Conservation (phyloP, 2,888 invertebrate genomes). For the Drosophila buzzatii region DNA sequence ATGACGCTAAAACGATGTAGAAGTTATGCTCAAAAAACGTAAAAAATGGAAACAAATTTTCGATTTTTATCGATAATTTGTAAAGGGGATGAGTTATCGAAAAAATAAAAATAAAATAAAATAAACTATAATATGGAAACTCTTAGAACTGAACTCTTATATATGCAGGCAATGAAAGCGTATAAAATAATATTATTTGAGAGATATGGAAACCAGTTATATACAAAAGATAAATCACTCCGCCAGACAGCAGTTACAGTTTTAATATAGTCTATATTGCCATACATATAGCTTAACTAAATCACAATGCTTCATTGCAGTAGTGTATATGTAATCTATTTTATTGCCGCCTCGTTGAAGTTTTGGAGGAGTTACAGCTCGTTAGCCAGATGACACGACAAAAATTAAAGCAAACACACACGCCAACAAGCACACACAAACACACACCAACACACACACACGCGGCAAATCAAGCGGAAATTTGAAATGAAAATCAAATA, state of each 20-base stretch:
- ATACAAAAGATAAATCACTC: too few species aligned
- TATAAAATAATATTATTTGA: neutral
- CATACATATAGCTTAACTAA: too few species aligned
- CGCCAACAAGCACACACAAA: too few species aligned
- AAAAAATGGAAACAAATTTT: too few species aligned
- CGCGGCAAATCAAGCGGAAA: conserved; percentile 35
- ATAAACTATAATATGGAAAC: too few species aligned
- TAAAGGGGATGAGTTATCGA: too few species aligned
- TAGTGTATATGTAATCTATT: neutral
- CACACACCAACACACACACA: conserved; percentile 3
- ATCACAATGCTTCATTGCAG: neutral
- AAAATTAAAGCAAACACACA: conserved; percentile 19
- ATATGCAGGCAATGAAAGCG: neutral
- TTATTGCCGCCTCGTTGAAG: conserved; percentile 25
- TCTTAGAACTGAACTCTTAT: neutral
- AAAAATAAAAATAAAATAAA: too few species aligned
- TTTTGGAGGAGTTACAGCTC: conserved; percentile 39
- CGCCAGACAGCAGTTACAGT: too few species aligned
- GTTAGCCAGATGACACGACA: conserved; percentile 42
- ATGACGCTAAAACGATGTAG: too few species aligned
- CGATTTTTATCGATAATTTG: too few species aligned
- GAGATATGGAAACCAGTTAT: neutral
- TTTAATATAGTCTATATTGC: neutral
- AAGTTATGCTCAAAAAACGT: too few species aligned
- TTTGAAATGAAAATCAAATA: conserved; percentile 42